These are phyloP conservation scores for Conopomorpha cramerella DNA, from an alignment of 1,140 invertebrate species.

Conservation along the genomic window DNA sequence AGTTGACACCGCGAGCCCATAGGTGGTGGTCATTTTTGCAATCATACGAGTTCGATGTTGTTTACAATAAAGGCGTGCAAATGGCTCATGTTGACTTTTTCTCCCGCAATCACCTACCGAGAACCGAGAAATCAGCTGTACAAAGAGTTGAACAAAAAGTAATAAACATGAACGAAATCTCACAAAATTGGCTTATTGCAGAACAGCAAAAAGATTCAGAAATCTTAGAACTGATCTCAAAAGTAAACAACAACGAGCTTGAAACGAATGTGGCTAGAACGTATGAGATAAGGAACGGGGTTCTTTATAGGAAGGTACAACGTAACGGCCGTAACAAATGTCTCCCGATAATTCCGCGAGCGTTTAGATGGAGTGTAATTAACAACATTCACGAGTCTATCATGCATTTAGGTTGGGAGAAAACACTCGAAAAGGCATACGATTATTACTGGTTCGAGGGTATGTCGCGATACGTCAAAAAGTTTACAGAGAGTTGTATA, in stretches of 20 bases:
- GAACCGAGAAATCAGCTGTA: too few relatives aligned
- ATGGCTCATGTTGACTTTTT: conserved; percentile 19
- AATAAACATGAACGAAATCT: conserved; percentile 9
- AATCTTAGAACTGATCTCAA: conserved; percentile 6
- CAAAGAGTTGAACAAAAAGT: conserved; percentile 7
- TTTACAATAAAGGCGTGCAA: conserved; percentile 6
- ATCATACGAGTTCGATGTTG: conserved; percentile 11
- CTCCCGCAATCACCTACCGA: conserved; percentile 8
- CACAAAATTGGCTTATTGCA: conserved; percentile 9
- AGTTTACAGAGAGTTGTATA: conserved; percentile 7
- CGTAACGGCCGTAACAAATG: conserved; percentile 7
- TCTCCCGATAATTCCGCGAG: conserved; percentile 20
- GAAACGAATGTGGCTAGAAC: conserved; percentile 5
- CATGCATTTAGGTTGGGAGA: conserved; percentile 18
- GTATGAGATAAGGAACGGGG: conserved; percentile 7
- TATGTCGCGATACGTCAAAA: conserved; percentile 11
- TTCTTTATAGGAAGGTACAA: conserved; percentile 12
- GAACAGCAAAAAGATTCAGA: conserved; percentile 11
- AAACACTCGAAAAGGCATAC: conserved; percentile 17
- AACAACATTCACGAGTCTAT: conserved; percentile 22
- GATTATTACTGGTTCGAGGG: conserved; percentile 13
- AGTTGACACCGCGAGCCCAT: conserved; percentile 22
- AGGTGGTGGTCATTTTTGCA: conserved; percentile 19
- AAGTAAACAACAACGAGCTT: conserved; percentile 6
- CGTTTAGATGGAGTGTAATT: conserved; percentile 19